Evolutionary conservation across 2,888 invertebrate species (phyloP).

Genomic region (Tetragnatha montana): DNA sequence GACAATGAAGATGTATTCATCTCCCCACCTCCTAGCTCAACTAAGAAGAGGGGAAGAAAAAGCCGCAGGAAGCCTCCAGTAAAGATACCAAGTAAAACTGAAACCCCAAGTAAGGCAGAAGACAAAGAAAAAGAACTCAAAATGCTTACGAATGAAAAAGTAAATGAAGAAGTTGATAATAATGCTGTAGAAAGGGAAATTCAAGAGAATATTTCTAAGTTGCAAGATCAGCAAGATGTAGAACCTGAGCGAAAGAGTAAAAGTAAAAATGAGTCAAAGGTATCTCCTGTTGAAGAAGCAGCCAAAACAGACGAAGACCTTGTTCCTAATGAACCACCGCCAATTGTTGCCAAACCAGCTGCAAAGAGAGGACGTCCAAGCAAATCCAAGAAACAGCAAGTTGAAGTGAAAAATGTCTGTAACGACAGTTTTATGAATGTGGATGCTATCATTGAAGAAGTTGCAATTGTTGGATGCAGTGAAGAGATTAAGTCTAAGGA

Average conservation of each 20-base stretch:
- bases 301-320: neutral
- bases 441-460: constrained; percentile 64
- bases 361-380: constrained; percentile 11
- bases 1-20: neutral
- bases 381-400: constrained; percentile 16
- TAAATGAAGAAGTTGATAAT: neutral
- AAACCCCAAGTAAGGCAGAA: neutral
- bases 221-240: neutral
- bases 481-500: neutral
- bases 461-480: constrained; percentile 14
- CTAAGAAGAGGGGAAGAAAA: constrained; percentile 25
- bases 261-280: neutral
- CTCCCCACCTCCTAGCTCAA: neutral
- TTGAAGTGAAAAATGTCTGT: neutral
- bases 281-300: neutral
- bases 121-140: neutral
- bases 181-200: neutral
- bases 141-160: neutral
- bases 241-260: neutral
- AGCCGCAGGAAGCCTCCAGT: constrained; percentile 10
- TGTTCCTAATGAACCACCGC: neutral
- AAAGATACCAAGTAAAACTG: neutral
- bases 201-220: neutral
- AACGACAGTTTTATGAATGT: constrained; percentile 19
- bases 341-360: neutral